phyloP scores from a whole-genome alignment of 2,113 vertebrate genomes.

The Sceloporus undulatus region DNA sequence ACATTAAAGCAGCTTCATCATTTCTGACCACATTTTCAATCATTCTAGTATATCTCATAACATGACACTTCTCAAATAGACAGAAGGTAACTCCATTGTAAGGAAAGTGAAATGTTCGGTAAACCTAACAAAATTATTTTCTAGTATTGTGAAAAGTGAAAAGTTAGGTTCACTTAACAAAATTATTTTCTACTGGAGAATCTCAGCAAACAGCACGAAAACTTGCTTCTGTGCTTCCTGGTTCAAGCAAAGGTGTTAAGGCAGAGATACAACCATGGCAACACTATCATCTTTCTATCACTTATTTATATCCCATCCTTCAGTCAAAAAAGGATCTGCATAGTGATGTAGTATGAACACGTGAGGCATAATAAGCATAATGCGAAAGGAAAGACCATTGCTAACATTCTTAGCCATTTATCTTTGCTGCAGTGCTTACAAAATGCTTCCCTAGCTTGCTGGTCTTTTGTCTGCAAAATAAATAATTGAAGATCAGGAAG shows the following conservation, averaged over 20 bases:
- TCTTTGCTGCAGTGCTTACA: fast-evolving
- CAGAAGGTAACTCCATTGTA: conserved; percentile 41
- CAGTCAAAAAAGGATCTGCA: not conserved
- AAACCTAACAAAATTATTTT: not conserved
- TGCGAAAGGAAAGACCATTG: not conserved
- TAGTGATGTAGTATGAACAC: too few species aligned
- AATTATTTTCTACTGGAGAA: not conserved
- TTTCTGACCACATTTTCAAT: conserved; percentile 55
- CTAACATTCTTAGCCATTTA: not conserved
- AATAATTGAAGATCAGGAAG: conserved; percentile 48
- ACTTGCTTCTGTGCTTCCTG: conserved; percentile 24
- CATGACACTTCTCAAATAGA: conserved; percentile 29
- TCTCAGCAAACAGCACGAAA: not conserved
- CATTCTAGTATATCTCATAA: conserved; percentile 54
- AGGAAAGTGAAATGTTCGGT: conserved; percentile 15
- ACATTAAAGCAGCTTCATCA: conserved; percentile 51
- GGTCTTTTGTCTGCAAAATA: conserved; percentile 41
- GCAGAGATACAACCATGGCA: not conserved
- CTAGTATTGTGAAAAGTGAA: not conserved
- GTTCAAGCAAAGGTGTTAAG: not conserved
- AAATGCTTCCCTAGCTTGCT: not conserved
- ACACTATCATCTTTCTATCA: not conserved
- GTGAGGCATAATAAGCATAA: too few species aligned
- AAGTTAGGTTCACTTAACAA: conserved; percentile 5
- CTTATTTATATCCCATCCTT: not conserved